These are phyloP conservation scores for Meloidogyne hapla DNA, from an alignment of 1,140 invertebrate species.

Conservation along the genomic window DNA sequence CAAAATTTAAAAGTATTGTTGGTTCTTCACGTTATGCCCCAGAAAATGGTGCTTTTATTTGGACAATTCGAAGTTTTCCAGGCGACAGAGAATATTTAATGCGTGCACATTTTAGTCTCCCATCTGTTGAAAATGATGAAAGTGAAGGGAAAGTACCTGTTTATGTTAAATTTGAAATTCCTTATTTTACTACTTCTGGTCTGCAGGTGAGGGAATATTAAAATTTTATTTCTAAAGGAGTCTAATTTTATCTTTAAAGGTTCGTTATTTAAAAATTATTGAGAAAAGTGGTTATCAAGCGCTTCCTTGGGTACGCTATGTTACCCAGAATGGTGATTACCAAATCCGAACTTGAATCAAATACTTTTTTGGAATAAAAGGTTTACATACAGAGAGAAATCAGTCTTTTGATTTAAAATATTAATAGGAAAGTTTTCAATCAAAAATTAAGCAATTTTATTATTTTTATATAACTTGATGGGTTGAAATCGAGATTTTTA, in stretches of 20 bases:
- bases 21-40: constrained; percentile 69
- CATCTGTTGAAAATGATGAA: constrained; percentile 83
- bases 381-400: too few relatives aligned
- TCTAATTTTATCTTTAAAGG: not conserved
- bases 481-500: too few relatives aligned
- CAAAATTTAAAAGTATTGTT: constrained; percentile 69
- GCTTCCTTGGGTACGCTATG: constrained; percentile 90
- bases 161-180: constrained; percentile 98
- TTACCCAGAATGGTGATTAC: constrained; percentile 99
- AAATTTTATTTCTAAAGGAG: not conserved
- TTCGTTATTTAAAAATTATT: constrained; percentile 90
- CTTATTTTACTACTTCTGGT: constrained; percentile 98
- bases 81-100: constrained; percentile 97
- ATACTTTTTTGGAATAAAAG: not conserved
- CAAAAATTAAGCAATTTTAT: too few relatives aligned
- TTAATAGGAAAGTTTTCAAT: too few relatives aligned
- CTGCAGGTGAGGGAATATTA: constrained; percentile 65
- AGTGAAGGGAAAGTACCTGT: constrained; percentile 95
- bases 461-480: too few relatives aligned
- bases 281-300: constrained; percentile 99
- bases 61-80: constrained; percentile 66
- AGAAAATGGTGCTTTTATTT: constrained; percentile 69
- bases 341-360: constrained; percentile 76
- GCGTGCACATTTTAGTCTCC: constrained; percentile 95
- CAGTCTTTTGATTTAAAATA: too few relatives aligned